phyloP scores from a whole-genome alignment of 1,140 invertebrate genomes.

The Anoplolepis gracilipes region DNA sequence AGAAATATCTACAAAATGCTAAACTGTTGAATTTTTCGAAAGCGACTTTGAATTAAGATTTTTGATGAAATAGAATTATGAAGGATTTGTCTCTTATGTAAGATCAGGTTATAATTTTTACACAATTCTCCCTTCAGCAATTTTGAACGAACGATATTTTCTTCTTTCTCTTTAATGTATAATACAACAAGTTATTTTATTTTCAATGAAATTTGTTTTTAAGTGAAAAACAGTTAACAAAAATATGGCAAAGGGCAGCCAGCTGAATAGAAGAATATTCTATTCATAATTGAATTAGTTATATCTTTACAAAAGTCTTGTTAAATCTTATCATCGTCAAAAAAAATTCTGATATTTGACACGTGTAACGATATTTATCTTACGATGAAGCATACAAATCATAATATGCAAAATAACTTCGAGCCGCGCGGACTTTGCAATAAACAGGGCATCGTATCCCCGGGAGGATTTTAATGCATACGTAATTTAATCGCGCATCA shows the following conservation, averaged over 20 bases:
- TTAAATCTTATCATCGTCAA: not conserved
- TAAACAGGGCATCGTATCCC: slow-evolving; percentile 36
- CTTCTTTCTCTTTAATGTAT: no score
- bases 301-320: not conserved
- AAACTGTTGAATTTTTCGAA: no score
- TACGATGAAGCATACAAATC: slow-evolving; percentile 28
- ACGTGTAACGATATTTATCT: slow-evolving; percentile 22
- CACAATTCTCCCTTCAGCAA: no score
- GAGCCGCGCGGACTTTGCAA: slow-evolving; percentile 20
- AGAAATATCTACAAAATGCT: no score
- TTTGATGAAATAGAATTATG: no score
- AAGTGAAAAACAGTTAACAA: not conserved
- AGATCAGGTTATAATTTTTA: no score
- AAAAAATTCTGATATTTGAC: not conserved
- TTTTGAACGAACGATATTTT: no score
- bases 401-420: slow-evolving; percentile 14
- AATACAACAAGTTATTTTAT: not conserved
- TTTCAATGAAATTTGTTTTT: not conserved
- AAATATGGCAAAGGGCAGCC: not conserved
- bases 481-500: slow-evolving; percentile 55
- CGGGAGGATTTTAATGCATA: slow-evolving; percentile 47
- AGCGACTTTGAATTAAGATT: no score
- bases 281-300: not conserved
- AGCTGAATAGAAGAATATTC: not conserved
- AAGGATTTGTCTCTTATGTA: no score